Conservation (phyloP, 2,113 vertebrate genomes). For the Festucalex cinctus region DNA sequence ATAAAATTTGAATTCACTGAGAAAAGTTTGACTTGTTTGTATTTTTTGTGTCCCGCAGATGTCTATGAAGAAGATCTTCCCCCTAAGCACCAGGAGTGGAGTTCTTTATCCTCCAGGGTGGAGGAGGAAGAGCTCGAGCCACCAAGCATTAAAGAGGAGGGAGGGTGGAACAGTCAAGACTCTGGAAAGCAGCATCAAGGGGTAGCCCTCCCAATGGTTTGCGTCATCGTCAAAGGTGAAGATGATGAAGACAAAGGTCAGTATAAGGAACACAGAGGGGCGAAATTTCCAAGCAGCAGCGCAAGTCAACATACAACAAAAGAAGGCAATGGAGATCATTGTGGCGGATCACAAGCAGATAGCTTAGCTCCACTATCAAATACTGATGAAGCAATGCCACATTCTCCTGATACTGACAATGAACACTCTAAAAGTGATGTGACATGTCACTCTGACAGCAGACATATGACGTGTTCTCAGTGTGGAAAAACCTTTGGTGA, state of each 20-base stretch:
- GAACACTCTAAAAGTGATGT: neutral
- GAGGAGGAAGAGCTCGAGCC: neutral
- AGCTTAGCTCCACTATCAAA: neutral
- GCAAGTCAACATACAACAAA: no score
- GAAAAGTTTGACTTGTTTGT: no score
- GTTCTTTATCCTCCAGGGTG: neutral
- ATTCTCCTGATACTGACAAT: neutral
- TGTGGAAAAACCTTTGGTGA: neutral
- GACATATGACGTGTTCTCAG: neutral
- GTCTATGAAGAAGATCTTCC: neutral
- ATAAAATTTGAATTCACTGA: no score
- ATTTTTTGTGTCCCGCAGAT: no score
- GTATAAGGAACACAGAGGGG: no score
- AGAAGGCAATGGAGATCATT: neutral
- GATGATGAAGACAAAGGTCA: neutral
- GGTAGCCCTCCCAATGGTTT: no score
- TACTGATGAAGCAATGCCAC: neutral
- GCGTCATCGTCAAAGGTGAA: neutral
- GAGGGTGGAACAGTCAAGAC: no score
- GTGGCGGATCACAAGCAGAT: neutral
- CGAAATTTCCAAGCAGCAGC: no score
- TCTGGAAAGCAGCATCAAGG: no score
- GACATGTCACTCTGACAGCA: neutral
- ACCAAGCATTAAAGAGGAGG: neutral
- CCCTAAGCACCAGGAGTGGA: neutral